Conservation (phyloP, 2,888 invertebrate genomes). For the Mantis religiosa region DNA sequence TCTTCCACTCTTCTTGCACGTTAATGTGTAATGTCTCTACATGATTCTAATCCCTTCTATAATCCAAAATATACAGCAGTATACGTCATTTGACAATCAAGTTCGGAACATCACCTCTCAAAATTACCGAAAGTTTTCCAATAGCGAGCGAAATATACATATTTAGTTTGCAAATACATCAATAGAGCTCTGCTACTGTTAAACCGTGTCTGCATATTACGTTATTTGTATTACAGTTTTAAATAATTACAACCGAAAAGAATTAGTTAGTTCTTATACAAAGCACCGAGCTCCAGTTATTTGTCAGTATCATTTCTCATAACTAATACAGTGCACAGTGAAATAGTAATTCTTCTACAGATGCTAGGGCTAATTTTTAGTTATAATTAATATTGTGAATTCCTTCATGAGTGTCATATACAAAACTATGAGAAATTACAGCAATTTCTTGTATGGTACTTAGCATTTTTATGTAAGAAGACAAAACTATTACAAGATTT, state of each 20-base stretch:
- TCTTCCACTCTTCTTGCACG: not conserved
- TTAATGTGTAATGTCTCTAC: not conserved
- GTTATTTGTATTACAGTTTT: not conserved
- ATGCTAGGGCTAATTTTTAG: not conserved
- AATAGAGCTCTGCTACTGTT: not conserved
- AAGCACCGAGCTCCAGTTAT: not conserved
- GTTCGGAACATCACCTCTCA: conserved; percentile 1
- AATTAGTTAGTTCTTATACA: not conserved
- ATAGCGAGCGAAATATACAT: not conserved
- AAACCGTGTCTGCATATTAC: not conserved
- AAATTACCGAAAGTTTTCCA: not conserved
- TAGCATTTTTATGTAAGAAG: conserved; percentile 9
- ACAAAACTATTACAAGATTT: conserved; percentile 8
- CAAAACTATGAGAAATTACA: not conserved
- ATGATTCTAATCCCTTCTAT: not conserved
- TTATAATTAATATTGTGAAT: not conserved
- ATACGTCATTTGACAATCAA: conserved; percentile 28
- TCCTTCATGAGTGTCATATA: not conserved
- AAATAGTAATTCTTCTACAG: conserved; percentile 4
- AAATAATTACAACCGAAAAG: not conserved
- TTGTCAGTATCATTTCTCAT: not conserved
- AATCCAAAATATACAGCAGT: conserved; percentile 4
- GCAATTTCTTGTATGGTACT: conserved; percentile 13
- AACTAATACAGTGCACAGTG: conserved; percentile 4
- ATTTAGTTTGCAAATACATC: not conserved